phyloP scores from a whole-genome alignment of 1,140 invertebrate genomes.

The Zaprionus inermis region DNA sequence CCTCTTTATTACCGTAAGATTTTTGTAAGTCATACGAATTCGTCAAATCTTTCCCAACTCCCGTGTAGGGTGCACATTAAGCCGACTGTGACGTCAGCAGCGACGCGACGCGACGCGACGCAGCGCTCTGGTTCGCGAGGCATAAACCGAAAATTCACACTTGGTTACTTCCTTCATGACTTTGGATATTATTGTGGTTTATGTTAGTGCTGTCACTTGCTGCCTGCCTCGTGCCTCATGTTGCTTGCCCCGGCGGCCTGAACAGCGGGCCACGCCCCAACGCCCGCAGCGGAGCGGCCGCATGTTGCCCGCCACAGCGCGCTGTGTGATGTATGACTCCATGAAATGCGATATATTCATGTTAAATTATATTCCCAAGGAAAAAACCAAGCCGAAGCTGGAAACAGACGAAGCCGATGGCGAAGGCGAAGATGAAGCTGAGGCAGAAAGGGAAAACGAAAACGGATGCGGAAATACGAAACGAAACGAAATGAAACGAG shows the following conservation, averaged over 20 bases:
- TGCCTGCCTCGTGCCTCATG: background rate
- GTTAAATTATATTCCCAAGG: conserved; percentile 71
- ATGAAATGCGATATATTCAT: conserved; percentile 83
- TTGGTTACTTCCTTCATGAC: conserved; percentile 83
- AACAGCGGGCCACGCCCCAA: conserved; percentile 35
- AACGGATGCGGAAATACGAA: background rate
- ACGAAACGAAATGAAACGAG: background rate
- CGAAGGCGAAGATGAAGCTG: background rate
- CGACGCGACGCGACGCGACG: conserved; percentile 20
- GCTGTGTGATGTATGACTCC: conserved; percentile 77
- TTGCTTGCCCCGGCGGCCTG: too few relatives aligned
- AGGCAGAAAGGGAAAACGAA: background rate
- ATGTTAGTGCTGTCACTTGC: conserved; percentile 82
- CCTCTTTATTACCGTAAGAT: too few relatives aligned
- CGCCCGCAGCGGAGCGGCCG: conserved; percentile 14
- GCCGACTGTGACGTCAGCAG: conserved; percentile 13
- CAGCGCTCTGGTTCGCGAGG: conserved; percentile 61
- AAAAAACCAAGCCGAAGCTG: conserved; percentile 12
- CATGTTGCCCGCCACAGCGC: conserved; percentile 35
- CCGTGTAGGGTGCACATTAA: conserved; percentile 4
- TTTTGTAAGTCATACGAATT: too few relatives aligned
- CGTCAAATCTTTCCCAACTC: background rate
- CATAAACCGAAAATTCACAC: conserved; percentile 82
- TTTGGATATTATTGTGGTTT: conserved; percentile 83
- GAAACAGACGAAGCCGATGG: background rate